These are phyloP conservation scores for Procapra przewalskii DNA, from an alignment of 2,113 vertebrate genomes.

Conservation along the genomic window DNA sequence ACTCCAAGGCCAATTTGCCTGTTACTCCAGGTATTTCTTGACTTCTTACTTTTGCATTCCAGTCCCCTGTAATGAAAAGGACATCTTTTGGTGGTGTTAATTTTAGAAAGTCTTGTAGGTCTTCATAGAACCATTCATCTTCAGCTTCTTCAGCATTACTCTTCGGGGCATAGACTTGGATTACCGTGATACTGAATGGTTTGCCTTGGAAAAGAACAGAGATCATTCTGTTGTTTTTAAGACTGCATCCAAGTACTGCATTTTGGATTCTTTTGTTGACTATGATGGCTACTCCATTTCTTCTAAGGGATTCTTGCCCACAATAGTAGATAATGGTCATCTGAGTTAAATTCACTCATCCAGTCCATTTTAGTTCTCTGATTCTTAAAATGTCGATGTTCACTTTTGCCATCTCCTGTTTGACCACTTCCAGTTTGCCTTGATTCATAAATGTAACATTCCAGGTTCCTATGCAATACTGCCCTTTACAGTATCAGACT, in stretches of 20 bases:
- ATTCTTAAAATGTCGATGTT: not conserved
- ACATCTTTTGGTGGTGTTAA: not conserved
- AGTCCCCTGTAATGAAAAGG: not conserved
- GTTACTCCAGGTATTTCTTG: not conserved
- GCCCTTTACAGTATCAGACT: not conserved
- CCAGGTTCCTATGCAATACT: not conserved
- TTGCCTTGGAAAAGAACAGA: not conserved
- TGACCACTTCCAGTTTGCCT: not conserved
- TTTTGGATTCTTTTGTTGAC: not conserved
- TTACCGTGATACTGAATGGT: not conserved
- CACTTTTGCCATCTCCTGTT: not conserved
- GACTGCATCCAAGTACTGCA: not conserved
- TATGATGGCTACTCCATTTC: not conserved
- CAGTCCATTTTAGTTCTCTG: not conserved
- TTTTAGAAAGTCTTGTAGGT: not conserved
- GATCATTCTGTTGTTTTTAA: not conserved
- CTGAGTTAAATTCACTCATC: not conserved
- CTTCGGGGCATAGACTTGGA: rapidly evolving
- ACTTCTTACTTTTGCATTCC: not conserved
- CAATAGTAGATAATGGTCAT: not conserved
- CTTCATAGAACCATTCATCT: not conserved
- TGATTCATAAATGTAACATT: not conserved
- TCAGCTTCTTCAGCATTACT: not conserved
- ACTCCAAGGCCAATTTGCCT: not conserved
- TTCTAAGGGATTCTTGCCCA: not conserved